Conservation (phyloP, 2,888 invertebrate species). For the Agrochola lota region DNA sequence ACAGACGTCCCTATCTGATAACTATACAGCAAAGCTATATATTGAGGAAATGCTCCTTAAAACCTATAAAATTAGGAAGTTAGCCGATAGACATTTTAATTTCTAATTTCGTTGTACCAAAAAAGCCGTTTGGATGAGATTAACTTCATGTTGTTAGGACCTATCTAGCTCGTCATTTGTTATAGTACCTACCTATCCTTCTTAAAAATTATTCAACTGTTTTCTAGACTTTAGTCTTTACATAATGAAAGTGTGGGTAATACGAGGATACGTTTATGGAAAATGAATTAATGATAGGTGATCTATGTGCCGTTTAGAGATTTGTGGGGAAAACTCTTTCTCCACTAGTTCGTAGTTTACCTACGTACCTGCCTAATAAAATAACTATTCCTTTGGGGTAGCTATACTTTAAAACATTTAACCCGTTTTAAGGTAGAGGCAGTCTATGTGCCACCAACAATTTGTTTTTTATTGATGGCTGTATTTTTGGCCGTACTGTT, state of each 20-base stretch:
- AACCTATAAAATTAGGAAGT: no score
- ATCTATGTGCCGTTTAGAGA: not conserved
- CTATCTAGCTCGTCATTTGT: not conserved
- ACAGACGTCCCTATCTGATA: not conserved
- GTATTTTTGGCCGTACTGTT: no score
- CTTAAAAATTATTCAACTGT: not conserved
- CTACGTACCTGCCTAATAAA: not conserved
- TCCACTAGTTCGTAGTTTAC: not conserved
- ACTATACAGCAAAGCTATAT: not conserved
- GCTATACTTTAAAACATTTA: no score
- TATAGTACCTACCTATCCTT: slow-evolving; percentile 5
- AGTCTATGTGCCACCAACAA: no score
- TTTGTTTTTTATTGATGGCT: no score
- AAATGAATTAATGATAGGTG: not conserved
- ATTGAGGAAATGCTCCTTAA: no score
- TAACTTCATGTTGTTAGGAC: not conserved
- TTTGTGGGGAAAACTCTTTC: not conserved
- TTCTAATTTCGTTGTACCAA: not conserved
- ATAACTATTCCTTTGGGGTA: no score
- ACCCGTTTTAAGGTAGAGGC: no score
- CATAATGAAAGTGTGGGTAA: not conserved
- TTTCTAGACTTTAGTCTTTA: not conserved
- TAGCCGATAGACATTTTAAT: not conserved
- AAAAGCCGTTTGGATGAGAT: not conserved
- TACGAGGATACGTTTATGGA: not conserved